phyloP scores from a whole-genome alignment of 1,140 invertebrate genomes.

The Drosophila subobscura region DNA sequence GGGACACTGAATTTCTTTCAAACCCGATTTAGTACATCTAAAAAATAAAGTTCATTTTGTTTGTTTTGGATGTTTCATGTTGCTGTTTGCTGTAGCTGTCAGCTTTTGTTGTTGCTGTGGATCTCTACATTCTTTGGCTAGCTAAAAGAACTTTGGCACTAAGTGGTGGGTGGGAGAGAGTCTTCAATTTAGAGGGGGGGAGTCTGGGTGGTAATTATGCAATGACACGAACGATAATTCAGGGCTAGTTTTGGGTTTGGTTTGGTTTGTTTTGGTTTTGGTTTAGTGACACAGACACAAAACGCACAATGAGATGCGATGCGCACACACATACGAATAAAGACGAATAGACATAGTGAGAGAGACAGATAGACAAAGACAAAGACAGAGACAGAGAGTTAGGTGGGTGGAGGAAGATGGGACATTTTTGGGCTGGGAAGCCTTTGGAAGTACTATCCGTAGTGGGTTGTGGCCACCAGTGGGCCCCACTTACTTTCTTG shows the following conservation, averaged over 20 bases:
- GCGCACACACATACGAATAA: slow-evolving; percentile 37
- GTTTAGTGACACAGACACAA: slow-evolving; percentile 68
- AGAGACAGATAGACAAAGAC: slow-evolving; percentile 44
- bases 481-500: slow-evolving; percentile 93
- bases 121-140: slow-evolving; percentile 45
- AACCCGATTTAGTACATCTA: slow-evolving; percentile 96
- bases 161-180: background rate
- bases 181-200: slow-evolving; percentile 14
- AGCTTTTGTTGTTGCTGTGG: slow-evolving; percentile 14
- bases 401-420: slow-evolving; percentile 17
- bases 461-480: slow-evolving; percentile 19
- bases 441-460: slow-evolving; percentile 35
- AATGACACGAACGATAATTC: slow-evolving; percentile 62
- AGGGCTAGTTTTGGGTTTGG: slow-evolving; percentile 12
- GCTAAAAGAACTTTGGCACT: slow-evolving; percentile 72
- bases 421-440: slow-evolving; percentile 49
- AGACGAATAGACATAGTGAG: slow-evolving; percentile 39
- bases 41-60: slow-evolving; percentile 70
- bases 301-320: slow-evolving; percentile 15
- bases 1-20: slow-evolving; percentile 97
- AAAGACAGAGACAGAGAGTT: slow-evolving; percentile 33
- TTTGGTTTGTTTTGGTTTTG: background rate
- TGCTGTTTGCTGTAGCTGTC: slow-evolving; percentile 2
- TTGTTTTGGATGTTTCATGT: slow-evolving; percentile 32
- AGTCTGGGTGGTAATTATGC: slow-evolving; percentile 44